Percentiles rank a stretch among this genome's conserved stretches.
Evolutionary conservation across 2,113 vertebrate species (phyloP).

Genomic region (Tyrannus savana): DNA sequence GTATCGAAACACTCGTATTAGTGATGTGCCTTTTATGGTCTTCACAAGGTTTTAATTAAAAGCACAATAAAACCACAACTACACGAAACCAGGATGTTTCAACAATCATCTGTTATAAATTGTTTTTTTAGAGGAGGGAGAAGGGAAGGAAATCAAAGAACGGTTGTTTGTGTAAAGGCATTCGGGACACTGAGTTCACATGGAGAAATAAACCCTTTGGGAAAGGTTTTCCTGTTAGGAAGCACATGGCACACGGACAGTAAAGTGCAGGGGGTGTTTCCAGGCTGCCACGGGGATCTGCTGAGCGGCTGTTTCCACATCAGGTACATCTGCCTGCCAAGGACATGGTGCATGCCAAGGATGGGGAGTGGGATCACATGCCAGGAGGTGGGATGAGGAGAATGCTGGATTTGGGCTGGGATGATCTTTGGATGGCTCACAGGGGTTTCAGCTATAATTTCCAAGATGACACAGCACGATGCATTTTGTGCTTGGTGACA

Average conservation of each 20-base stretch:
- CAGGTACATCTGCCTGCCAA: not conserved
- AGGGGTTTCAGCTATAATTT: not conserved
- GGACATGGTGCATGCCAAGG: not conserved
- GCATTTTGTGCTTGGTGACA: not conserved
- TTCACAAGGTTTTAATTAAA: constrained; percentile 18
- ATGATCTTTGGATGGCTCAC: not conserved
- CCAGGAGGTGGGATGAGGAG: not conserved
- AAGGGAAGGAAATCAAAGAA: not conserved
- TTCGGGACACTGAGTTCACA: not conserved
- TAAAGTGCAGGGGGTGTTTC: not conserved
- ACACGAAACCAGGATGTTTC: constrained; percentile 3
- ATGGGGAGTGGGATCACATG: rapidly evolving
- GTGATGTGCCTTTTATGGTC: not conserved
- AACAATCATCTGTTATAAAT: not conserved
- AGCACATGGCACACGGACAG: not conserved
- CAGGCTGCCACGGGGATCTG: not conserved
- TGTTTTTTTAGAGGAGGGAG: not conserved
- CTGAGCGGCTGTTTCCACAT: not conserved
- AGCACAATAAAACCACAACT: not conserved
- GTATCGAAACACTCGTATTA: not conserved
- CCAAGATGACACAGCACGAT: rapidly evolving
- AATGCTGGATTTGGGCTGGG: not conserved
- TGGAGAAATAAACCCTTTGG: not conserved
- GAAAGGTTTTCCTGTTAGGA: not conserved
- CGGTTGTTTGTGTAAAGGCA: not conserved